These are phyloP conservation scores for Criorhina ranunculi DNA, from an alignment of 2,888 invertebrate genomes.

Conservation along the genomic window DNA sequence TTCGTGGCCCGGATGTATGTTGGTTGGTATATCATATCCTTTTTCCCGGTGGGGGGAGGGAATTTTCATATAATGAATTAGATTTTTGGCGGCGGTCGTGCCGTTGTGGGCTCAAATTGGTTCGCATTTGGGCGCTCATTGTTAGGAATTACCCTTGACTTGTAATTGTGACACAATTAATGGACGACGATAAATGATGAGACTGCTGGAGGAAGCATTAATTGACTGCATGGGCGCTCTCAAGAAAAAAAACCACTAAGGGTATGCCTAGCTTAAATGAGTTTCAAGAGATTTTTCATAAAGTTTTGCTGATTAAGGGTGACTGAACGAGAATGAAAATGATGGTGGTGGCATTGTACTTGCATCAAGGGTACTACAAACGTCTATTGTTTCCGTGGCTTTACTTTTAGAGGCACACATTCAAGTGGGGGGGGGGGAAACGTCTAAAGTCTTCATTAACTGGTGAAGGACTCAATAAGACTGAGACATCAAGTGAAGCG, in stretches of 20 bases:
- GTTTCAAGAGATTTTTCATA: constrained; percentile 13
- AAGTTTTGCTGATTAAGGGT: constrained; percentile 1
- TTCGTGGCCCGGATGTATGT: constrained; percentile 28
- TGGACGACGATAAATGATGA: constrained; percentile 9
- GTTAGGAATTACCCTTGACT: constrained; percentile 17
- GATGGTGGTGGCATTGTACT: constrained; percentile 1
- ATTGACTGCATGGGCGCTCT: constrained; percentile 1
- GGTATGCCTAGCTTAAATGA: constrained; percentile 7
- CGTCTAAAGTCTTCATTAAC: too few relatives aligned
- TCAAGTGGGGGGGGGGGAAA: too few relatives aligned
- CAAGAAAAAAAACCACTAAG: too few relatives aligned
- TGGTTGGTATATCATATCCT: constrained; percentile 37
- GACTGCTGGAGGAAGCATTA: neutral
- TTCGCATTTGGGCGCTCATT: constrained; percentile 1
- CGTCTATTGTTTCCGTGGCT: neutral
- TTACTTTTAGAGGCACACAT: too few relatives aligned
- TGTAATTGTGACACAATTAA: constrained; percentile 45
- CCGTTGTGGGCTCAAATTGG: neutral
- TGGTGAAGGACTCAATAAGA: too few relatives aligned
- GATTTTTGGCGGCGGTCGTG: neutral
- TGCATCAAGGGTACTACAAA: neutral
- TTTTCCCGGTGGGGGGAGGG: neutral
- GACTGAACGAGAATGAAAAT: neutral
- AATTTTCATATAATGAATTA: constrained; percentile 31
- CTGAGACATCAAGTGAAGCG: too few relatives aligned